A percentile compares a stretch with the other conserved stretches of the same genome.
These are phyloP conservation scores for Pissodes strobi DNA, from an alignment of 1,140 invertebrate genomes.

Conservation along the genomic window DNA sequence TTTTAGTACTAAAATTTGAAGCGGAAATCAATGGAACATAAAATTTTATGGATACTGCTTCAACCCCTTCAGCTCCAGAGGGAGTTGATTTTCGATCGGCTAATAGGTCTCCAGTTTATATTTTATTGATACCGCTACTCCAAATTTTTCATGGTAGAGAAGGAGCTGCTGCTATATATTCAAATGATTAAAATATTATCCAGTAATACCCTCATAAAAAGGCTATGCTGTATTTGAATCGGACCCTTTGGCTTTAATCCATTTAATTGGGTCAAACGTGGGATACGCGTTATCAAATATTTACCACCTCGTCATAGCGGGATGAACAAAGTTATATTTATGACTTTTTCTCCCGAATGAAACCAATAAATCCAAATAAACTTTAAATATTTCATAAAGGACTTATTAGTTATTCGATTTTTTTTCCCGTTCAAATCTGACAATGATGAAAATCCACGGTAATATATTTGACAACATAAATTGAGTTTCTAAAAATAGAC, in stretches of 20 bases:
- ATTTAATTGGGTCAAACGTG: conserved; percentile 18
- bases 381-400: too few species aligned
- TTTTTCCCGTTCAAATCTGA: too few species aligned
- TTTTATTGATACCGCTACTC: conserved; percentile 6
- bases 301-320: conserved; percentile 3
- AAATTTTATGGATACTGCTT: conserved; percentile 1
- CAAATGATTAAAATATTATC: conserved; percentile 10
- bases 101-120: neutral
- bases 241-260: neutral
- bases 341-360: too few species aligned
- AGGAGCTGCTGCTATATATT: conserved; percentile 1
- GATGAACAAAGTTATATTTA: neutral
- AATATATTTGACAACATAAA: too few species aligned
- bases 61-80: neutral
- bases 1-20: conserved; percentile 18
- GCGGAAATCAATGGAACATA: conserved; percentile 7
- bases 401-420: too few species aligned
- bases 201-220: conserved; percentile 12
- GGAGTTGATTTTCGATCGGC: neutral
- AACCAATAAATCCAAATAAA: too few species aligned
- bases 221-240: neutral
- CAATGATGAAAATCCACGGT: too few species aligned
- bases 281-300: conserved; percentile 15
- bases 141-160: neutral
- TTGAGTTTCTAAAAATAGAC: too few species aligned